Base-by-base conservation (phyloP, 2,113 vertebrate species). In the Micromys minutus region DNA sequence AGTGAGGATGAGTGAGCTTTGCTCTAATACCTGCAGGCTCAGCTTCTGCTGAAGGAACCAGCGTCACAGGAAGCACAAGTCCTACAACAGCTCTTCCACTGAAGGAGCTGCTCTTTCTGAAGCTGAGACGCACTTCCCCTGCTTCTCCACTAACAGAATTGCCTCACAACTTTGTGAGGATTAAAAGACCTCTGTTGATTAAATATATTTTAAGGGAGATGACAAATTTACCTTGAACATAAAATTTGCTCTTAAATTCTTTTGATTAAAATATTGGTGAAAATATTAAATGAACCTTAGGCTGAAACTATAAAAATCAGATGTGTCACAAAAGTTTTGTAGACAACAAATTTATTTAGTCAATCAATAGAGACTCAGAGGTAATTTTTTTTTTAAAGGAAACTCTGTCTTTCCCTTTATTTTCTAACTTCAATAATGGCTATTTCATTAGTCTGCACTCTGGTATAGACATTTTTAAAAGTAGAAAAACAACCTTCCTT, bases 101-200 rank as follows among this genome's bases (percentile, higher is more conserved):
- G 34, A 81, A 87, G 67, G 65, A 96, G 24, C 31, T 87, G 85
- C 26, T 72, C 17, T 79, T 21, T 4, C 87, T 81, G 13, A 84
- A 52, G 61, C 87, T 87, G 55, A 91, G 89, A 90, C 24, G n/a
- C 47, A 80, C 95, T 88, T 84, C 89, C 3, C 6, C n/a, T 39
- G 79, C 89, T 92, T 84, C 61, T 50, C 26, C 39, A 42, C 45
- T 59, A 83, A n/a, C 29, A 90, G 29, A 89, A 92, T 83, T 97
- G 31, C n/a, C 91, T 91, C 19, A 71, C 8, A 88, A 87, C n/a
- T 91, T 92, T 89, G 26, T 93, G 36, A 21, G 59, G 16, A 76
- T 95, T 76, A 95, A 94, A 96, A 94, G 26, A 86, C 50, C 77
- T 29, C 19, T 95, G 92, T 89, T 94, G 47, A 87, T 31, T 88